These are phyloP conservation scores for Tiliqua scincoides DNA, from an alignment of 2,113 vertebrate genomes.

Conservation along the genomic window DNA sequence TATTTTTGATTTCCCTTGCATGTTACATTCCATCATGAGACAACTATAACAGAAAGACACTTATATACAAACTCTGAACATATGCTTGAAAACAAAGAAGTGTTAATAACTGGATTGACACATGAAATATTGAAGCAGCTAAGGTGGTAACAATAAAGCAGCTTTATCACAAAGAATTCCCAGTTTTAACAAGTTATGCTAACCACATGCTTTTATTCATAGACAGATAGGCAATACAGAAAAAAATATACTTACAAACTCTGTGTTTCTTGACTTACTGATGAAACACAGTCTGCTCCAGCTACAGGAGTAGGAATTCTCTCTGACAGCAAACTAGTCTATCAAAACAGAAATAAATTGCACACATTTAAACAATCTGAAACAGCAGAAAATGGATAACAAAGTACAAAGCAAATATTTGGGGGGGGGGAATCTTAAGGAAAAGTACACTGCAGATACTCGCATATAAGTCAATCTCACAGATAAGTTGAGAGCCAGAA, in stretches of 20 bases:
- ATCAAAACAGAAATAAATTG: constrained; percentile 36
- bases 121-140: not conserved
- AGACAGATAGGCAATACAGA: not conserved
- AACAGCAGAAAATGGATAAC: not conserved
- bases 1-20: not conserved
- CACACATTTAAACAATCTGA: not conserved
- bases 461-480: no score
- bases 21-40: not conserved
- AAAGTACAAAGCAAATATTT: not conserved
- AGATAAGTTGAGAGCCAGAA: no score
- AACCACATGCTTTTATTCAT: not conserved
- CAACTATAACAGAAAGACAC: not conserved
- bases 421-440: no score
- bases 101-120: not conserved
- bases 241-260: constrained; percentile 75
- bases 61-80: not conserved
- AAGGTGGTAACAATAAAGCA: not conserved
- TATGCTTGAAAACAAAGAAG: not conserved
- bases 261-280: constrained; percentile 75
- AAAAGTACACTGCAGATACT: no score
- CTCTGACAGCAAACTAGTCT: constrained; percentile 84
- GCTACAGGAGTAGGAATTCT: constrained; percentile 83
- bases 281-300: constrained; percentile 64
- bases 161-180: not conserved
- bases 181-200: not conserved